These are phyloP conservation scores for Liopterus haemorrhoidalis DNA, from an alignment of 2,888 invertebrate species.

Conservation along the genomic window DNA sequence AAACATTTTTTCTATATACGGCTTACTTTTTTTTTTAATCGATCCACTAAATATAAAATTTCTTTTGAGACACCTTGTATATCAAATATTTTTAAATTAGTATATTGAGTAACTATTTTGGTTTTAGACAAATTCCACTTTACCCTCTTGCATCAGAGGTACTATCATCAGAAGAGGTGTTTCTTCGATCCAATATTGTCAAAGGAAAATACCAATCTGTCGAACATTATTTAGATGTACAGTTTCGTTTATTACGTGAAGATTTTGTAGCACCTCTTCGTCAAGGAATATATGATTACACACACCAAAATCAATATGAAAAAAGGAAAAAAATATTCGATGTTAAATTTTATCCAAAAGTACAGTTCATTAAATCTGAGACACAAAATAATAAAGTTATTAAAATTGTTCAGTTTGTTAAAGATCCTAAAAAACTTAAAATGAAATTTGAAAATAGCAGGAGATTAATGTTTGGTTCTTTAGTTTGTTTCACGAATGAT, in stretches of 20 bases:
- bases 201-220: slow-evolving; percentile 58
- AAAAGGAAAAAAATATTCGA: slow-evolving; percentile 14
- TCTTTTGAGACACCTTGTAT: too few relatives aligned
- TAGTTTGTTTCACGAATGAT: slow-evolving; percentile 66
- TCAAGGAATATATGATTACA: slow-evolving; percentile 51
- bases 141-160: slow-evolving; percentile 49
- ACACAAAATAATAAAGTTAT: slow-evolving; percentile 23
- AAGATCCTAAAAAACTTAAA: slow-evolving; percentile 37
- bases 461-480: slow-evolving; percentile 63
- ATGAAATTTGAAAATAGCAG: slow-evolving; percentile 50
- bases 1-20: too few relatives aligned
- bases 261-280: slow-evolving; percentile 72
- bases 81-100: slow-evolving; percentile 33
- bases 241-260: slow-evolving; percentile 70
- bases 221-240: slow-evolving; percentile 72
- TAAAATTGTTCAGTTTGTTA: slow-evolving; percentile 28
- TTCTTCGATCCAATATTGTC: slow-evolving; percentile 54
- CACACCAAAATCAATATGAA: slow-evolving; percentile 12
- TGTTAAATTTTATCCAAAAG: slow-evolving; percentile 30
- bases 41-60: too few relatives aligned
- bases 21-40: too few relatives aligned
- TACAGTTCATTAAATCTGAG: slow-evolving; percentile 12
- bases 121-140: slow-evolving; percentile 51
- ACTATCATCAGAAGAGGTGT: slow-evolving; percentile 39
- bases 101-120: too few relatives aligned